phyloP scores from a whole-genome alignment of 1,140 invertebrate genomes.

The Elymnias hypermnestra region DNA sequence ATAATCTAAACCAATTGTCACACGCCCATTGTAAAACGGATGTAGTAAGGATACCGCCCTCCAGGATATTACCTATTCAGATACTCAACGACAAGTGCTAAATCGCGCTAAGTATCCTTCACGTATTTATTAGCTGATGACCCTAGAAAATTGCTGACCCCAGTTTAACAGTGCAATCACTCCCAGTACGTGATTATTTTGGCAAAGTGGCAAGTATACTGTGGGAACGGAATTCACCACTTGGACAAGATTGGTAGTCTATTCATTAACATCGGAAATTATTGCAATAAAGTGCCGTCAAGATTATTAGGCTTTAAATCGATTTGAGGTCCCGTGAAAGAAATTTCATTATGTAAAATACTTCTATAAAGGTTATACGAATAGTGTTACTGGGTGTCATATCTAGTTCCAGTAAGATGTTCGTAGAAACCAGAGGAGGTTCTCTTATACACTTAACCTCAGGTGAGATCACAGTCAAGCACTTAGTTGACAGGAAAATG shows the following conservation, averaged over 20 bases:
- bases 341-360: too few relatives aligned
- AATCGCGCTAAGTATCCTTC: constrained; percentile 18
- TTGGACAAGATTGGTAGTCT: too few relatives aligned
- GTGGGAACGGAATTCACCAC: constrained; percentile 45
- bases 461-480: too few relatives aligned
- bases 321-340: background rate
- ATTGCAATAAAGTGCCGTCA: too few relatives aligned
- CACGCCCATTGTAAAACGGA: constrained; percentile 32
- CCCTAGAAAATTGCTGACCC: constrained; percentile 27
- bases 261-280: too few relatives aligned
- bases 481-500: too few relatives aligned
- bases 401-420: too few relatives aligned
- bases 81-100: constrained; percentile 23
- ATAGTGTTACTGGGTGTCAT: too few relatives aligned
- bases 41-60: constrained; percentile 31
- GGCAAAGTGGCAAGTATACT: constrained; percentile 29
- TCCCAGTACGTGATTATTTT: constrained; percentile 50
- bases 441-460: too few relatives aligned
- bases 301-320: too few relatives aligned
- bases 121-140: constrained; percentile 21
- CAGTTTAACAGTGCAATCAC: constrained; percentile 26
- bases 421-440: too few relatives aligned
- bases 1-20: constrained; percentile 14
- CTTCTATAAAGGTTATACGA: too few relatives aligned
- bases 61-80: constrained; percentile 34